phyloP scores from a whole-genome alignment of 2,797 vertebrate genomes.

The Cyprinella venusta region DNA sequence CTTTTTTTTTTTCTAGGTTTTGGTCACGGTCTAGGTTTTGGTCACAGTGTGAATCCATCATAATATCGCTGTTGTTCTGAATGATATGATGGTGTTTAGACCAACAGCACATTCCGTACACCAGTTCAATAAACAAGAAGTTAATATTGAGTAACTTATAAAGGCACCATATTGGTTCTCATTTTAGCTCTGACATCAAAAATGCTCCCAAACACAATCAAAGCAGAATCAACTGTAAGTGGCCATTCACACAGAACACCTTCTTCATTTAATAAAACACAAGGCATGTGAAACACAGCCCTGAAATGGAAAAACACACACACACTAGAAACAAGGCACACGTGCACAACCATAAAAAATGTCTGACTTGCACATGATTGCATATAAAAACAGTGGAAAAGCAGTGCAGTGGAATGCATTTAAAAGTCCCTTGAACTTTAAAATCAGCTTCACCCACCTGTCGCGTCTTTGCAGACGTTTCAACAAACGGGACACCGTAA shows the following conservation, averaged over 20 bases:
- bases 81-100: not conserved
- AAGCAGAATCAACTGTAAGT: not conserved
- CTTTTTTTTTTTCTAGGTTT: not conserved
- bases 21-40: not conserved
- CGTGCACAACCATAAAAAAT: not conserved
- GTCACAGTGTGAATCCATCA: not conserved
- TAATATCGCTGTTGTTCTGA: not conserved
- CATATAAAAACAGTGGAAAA: not conserved
- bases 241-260: not conserved
- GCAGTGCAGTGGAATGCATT: too few relatives aligned
- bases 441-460: conserved; percentile 67
- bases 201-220: too few relatives aligned
- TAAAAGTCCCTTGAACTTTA: too few relatives aligned
- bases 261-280: not conserved
- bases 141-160: not conserved
- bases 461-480: conserved; percentile 84
- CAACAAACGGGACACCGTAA: conserved; percentile 80
- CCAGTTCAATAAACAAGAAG: not conserved
- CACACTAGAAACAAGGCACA: not conserved
- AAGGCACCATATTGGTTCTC: not conserved
- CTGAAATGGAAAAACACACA: not conserved
- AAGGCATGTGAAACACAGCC: too few relatives aligned
- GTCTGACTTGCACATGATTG: not conserved
- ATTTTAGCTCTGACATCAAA: not conserved
- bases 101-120: not conserved